Evolutionary conservation across 1,140 invertebrate genomes (phyloP).

Genomic region (Eriosoma lanigerum): DNA sequence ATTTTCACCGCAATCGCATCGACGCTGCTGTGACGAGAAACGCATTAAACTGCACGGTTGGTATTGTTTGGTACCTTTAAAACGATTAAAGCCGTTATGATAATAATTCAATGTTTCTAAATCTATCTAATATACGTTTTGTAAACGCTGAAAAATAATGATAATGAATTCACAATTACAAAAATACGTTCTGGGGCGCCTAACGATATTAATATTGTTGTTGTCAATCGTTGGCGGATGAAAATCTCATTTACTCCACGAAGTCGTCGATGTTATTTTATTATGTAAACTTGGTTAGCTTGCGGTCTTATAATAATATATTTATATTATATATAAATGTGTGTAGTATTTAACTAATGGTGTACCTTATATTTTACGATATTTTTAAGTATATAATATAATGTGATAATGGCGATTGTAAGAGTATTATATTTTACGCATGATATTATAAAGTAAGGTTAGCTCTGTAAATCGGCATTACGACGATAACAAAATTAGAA

Average conservation of each 20-base stretch:
- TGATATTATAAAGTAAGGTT: background rate
- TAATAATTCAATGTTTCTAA: too few species aligned
- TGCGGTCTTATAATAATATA: background rate
- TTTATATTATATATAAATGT: too few species aligned
- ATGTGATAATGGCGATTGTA: conserved; percentile 21
- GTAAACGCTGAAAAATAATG: too few species aligned
- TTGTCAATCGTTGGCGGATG: background rate
- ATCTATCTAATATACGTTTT: too few species aligned
- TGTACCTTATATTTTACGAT: conserved; percentile 17
- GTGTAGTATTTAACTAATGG: background rate
- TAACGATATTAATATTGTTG: too few species aligned
- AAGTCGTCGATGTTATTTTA: background rate
- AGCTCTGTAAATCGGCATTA: background rate
- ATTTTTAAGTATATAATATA: conserved; percentile 16
- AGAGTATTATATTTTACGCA: background rate
- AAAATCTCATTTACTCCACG: background rate
- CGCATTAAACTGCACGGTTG: too few species aligned
- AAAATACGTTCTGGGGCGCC: too few species aligned
- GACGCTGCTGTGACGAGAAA: too few species aligned
- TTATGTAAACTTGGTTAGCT: background rate
- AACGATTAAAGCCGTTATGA: too few species aligned
- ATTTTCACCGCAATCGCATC: background rate
- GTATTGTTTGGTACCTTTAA: too few species aligned
- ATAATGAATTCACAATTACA: too few species aligned
- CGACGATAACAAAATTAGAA: conserved; percentile 12